A percentile compares a stretch with the other conserved stretches of the same genome.
These are phyloP conservation scores for Pelochelys cantorii DNA, from an alignment of 2,797 vertebrate genomes.

Conservation along the genomic window DNA sequence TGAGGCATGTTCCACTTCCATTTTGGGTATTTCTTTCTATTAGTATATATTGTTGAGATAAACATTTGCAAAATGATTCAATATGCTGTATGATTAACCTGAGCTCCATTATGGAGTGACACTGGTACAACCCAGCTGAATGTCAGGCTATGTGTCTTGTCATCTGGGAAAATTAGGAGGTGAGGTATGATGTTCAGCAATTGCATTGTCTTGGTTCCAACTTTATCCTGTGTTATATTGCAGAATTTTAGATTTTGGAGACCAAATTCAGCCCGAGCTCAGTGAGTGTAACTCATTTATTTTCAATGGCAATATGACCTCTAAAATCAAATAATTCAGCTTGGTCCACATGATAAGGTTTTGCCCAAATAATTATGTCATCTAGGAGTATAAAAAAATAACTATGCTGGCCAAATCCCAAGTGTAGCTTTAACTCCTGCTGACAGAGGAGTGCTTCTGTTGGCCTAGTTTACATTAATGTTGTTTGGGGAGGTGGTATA, in stretches of 20 bases:
- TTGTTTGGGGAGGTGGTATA: too few relatives aligned
- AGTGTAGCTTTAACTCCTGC: too few relatives aligned
- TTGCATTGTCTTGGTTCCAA: background rate
- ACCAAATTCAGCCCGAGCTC: background rate
- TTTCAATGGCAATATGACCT: background rate
- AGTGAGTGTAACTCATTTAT: background rate
- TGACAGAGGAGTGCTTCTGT: too few relatives aligned
- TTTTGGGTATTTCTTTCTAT: background rate
- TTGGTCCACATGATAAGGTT: too few relatives aligned
- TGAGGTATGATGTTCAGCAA: background rate
- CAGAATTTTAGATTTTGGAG: background rate
- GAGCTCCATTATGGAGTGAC: background rate
- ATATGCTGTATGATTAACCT: background rate
- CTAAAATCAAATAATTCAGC: background rate
- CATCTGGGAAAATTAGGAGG: background rate
- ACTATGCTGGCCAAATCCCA: too few relatives aligned
- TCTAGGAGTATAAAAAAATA: too few relatives aligned
- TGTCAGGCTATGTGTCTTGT: background rate
- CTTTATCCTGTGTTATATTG: background rate
- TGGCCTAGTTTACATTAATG: too few relatives aligned
- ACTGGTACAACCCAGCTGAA: background rate
- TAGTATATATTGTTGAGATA: background rate
- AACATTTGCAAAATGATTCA: background rate
- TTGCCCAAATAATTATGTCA: too few relatives aligned
- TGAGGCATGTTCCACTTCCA: background rate